Evolutionary conservation across 2,888 invertebrate genomes (phyloP), one percentile per base, ranked within the genome.

Genomic region (Callosobruchus maculatus): DNA sequence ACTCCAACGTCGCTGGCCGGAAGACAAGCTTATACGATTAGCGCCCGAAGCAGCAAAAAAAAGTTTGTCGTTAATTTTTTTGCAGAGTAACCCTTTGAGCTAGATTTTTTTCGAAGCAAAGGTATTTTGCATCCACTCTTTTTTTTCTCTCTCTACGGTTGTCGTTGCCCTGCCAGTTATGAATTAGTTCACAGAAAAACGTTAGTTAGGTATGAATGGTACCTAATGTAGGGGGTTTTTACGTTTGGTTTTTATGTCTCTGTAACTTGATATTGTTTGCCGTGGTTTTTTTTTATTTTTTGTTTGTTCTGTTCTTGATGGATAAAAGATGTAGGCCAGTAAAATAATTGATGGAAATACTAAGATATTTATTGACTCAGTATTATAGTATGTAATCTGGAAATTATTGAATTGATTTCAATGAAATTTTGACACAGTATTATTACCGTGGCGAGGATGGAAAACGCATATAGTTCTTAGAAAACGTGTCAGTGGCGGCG

Each of bases 21-120:
- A 73, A 76, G 73, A 73, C 21, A 72, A 67, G 71, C 31, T 67
- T 74, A 77, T 31, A 49, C 71, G 72, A 70, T 67, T 66, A 71
- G 69, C 72, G 75, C 74, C 75, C 71, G 75, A 66, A 77, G 77
- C 77, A 31, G 67, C 76, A 76, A 78, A 78, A 76, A n/a, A 76
- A 76, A 72, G 68, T 76, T 75, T 73, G 74, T 78, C 78, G 78
- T 77, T 78, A 79, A 77, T 78, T 78, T 76, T 77, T 77, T 77
- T 77, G 70, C 74, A 70, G 72, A 70, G 26, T 73, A 77, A 80
- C 80, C 78, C 77, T 77, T 77, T 77, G 71, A 72, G 75, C 76
- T 74, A 71, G 68, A 21, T 75, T 78, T 77, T 78, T 77, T 74
- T 67, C 75, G 77, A 74, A 77, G 79, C 77, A 78, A 79, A 80